Base-by-base conservation (phyloP, 2,888 invertebrate species). In the Osmoderma eremita region DNA sequence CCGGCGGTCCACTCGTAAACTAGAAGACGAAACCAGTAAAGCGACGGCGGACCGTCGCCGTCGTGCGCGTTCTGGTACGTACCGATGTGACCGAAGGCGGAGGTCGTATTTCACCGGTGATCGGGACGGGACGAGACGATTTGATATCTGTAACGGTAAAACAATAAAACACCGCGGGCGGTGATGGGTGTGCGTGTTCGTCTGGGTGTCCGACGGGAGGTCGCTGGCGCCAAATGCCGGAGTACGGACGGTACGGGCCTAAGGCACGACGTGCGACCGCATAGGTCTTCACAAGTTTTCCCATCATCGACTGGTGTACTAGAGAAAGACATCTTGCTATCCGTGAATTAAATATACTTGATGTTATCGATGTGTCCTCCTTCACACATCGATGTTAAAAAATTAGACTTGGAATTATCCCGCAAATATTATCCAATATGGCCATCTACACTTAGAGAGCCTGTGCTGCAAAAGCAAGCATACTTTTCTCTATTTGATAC, bases 151-250 rank as follows among this genome's bases (percentile, higher is more conserved):
- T 80, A 81, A 81, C 81, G 81, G 80, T 81, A 81, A 82, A 81
- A 82, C 82, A 81, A 82, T 82, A 81, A 82, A 81, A 81, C 81
- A 76, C 82, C 78, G 78, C 81, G 78, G 81, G 81, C 78, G 78
- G 78, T 75, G 76, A 74, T 75, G 76, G 77, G 78, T 76, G 78
- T 79, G 79, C 79, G 80, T 80, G 80, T 79, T 77, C 53, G 79
- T 79, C 79, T 79, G 77, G 77, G 78, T 74, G 76, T 75, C 72
- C 81, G 77, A 75, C 81, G 78, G 81, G 81, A 78, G 81, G 80
- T 80, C 80, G 76, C 75, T 78, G 81, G 80, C 80, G 80, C 81
- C 80, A 79, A 75, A 49, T 38, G 17, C 56, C 18, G 45, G 50
- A 53, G 13, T 51, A 63, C 51, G 63, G 41, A 20, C 24, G 24